Percentiles rank a stretch among this genome's conserved stretches.
Evolutionary conservation across 2,113 vertebrate species (phyloP).

Genomic region (Echinops telfairi): DNA sequence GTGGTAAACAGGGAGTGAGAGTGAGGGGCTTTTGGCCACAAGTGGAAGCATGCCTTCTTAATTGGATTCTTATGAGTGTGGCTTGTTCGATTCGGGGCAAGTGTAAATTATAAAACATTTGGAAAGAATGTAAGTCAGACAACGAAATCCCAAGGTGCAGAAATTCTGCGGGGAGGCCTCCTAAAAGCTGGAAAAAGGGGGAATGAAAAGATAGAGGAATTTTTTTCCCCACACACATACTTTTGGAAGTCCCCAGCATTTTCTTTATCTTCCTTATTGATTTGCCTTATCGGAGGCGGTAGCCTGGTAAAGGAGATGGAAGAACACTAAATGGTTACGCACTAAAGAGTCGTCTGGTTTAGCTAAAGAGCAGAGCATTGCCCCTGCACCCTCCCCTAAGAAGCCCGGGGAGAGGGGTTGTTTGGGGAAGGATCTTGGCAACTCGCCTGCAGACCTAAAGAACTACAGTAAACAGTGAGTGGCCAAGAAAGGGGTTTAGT

Average conservation of each 20-base stretch:
- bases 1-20: neutral
- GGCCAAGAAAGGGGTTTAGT: neutral
- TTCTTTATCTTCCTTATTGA: constrained; percentile 2
- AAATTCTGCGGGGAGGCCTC: too few species aligned
- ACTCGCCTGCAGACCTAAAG: neutral
- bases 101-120: constrained; percentile 4
- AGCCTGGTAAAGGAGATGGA: neutral
- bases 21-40: neutral
- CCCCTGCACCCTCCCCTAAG: neutral
- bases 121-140: neutral
- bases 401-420: neutral
- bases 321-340: neutral
- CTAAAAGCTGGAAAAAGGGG: too few species aligned
- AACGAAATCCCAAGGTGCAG: neutral
- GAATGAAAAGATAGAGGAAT: too few species aligned
- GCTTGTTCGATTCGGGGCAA: neutral
- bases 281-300: neutral
- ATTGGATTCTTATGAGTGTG: neutral
- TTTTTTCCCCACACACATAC: too few species aligned
- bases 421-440: neutral
- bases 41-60: neutral
- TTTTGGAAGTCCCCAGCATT: neutral
- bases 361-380: neutral
- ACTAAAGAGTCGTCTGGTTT: neutral
- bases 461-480: neutral